A percentile compares a stretch with the other conserved stretches of the same genome.
phyloP scores from a whole-genome alignment of 2,113 vertebrate genomes.

The Tenebrosternarchus preto region DNA sequence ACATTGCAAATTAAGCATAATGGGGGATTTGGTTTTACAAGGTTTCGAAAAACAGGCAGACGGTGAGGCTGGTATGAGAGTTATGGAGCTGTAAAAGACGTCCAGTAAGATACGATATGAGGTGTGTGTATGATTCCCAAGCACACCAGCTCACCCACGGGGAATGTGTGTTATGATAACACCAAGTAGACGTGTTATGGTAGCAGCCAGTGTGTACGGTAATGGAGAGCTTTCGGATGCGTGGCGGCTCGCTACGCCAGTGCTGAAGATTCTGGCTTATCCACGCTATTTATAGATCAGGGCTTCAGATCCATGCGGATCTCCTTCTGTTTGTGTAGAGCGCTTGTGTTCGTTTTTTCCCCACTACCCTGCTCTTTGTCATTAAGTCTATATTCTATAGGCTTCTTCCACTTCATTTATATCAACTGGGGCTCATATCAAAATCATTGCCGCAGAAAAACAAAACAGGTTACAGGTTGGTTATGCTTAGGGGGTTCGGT shows the following conservation, averaged over 20 bases:
- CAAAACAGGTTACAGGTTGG: background rate
- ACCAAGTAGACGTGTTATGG: constrained; percentile 42
- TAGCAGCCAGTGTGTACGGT: constrained; percentile 44
- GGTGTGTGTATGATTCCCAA: constrained; percentile 24
- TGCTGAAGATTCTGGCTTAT: constrained; percentile 12
- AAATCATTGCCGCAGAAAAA: background rate
- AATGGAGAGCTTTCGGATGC: constrained; percentile 44
- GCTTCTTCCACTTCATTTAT: background rate
- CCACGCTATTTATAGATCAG: constrained; percentile 39
- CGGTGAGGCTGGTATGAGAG: background rate
- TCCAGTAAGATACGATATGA: background rate
- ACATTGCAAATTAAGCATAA: background rate
- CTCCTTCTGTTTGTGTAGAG: background rate
- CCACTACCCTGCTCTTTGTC: constrained; percentile 17
- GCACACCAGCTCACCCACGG: constrained; percentile 8
- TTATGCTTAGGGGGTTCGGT: background rate
- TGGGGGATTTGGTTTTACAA: background rate
- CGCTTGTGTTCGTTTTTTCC: background rate
- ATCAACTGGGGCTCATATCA: background rate
- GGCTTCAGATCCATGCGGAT: background rate
- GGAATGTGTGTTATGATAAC: constrained; percentile 68
- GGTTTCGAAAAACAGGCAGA: constrained; percentile 12
- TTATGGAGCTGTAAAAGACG: background rate
- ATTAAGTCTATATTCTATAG: background rate
- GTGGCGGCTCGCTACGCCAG: background rate